Conservation (phyloP, 2,113 vertebrate genomes). For the Carollia perspicillata region DNA sequence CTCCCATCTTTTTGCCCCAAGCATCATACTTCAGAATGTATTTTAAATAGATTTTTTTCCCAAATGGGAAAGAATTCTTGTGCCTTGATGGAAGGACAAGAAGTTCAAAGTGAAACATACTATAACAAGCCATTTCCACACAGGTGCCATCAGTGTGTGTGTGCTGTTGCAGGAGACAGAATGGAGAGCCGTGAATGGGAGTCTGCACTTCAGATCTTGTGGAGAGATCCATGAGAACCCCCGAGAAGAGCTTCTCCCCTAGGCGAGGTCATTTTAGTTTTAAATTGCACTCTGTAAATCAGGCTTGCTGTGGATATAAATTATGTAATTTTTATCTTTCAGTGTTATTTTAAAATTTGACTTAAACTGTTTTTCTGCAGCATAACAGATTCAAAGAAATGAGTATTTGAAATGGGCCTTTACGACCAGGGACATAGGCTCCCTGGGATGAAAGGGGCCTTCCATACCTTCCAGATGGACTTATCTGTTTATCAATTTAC, state of each 20-base stretch:
- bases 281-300: not conserved
- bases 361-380: not conserved
- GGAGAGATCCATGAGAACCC: no score
- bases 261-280: not conserved
- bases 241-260: no score
- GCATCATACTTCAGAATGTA: not conserved
- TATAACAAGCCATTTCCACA: constrained; percentile 51
- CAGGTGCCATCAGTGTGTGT: constrained; percentile 63
- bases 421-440: not conserved
- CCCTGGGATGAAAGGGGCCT: not conserved
- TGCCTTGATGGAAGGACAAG: not conserved
- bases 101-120: constrained; percentile 24
- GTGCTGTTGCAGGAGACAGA: constrained; percentile 73
- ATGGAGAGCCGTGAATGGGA: constrained; percentile 36
- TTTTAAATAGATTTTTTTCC: constrained; percentile 19
- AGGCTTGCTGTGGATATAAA: not conserved
- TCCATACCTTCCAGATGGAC: not conserved
- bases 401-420: not conserved
- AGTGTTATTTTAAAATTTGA: not conserved
- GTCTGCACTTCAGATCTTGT: constrained; percentile 71
- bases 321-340: not conserved
- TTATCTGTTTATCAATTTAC: not conserved
- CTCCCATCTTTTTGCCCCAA: not conserved
- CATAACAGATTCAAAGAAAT: not conserved
- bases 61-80: not conserved